Base-by-base conservation (phyloP, 2,113 vertebrate species). In the Ammodytes dubius region DNA sequence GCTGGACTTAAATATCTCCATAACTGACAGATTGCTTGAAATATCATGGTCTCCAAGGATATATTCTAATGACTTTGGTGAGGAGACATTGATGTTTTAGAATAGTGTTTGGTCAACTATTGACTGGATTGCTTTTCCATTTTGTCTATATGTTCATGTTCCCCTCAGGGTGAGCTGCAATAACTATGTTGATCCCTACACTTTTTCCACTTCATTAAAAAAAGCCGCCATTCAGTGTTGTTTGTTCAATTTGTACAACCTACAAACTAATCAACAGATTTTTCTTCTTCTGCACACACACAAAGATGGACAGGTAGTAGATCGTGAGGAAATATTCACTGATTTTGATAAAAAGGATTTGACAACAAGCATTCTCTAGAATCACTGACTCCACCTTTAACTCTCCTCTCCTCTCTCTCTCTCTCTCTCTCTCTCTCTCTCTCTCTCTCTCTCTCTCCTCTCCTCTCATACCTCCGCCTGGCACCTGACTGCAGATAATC, bases 401-500 rank as follows among this genome's bases (percentile, higher is more conserved):
- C 27, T 27, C 27, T 27, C 4, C 45, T 11, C 13, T 79, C 54
- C 7, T 80, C 67, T 37, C 56, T 84, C 11, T 37, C 8, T 14
- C 54, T 67, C 14, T 7, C 5, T 27, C 72, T 10, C 45, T 49
- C 7, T 49, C 42, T 39, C 81, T 49, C 5, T 56, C 35, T 42
- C 81, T 53, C 52, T 40, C 43, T 40, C 60, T 56, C 17, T 14
- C 68, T 43, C 45, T 35, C 15, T 58, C 47, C 67, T 63, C 77
- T 78, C 14, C 45, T 82, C 54, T 76, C 91, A 90, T 87, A 91
- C 90, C 92, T 92, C 85, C 79, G 86, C 77, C 86, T 43, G 61
- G 76, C 82, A 85, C 83, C 87, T 92, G 82, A 93, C 89, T 91
- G 84, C 74, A 92, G 92, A 94, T 94, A 94, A 94, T 95, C 88